Percentiles rank a stretch among this genome's conserved stretches.
phyloP scores from a whole-genome alignment of 2,888 invertebrate genomes.

The Pristionchus maxplancki region DNA sequence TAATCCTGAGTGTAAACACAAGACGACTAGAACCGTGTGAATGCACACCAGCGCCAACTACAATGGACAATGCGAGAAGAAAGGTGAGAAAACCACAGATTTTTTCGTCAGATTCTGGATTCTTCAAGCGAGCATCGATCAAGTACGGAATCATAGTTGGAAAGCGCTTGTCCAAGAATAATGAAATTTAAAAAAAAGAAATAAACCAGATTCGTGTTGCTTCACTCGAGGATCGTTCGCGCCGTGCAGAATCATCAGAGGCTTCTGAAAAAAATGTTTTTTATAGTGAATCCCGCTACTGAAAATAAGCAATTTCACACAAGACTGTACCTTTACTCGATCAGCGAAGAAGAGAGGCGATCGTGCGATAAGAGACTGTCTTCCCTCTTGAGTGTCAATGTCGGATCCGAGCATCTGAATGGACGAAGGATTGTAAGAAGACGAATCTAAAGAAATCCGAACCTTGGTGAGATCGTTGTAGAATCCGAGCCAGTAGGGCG shows the following conservation, averaged over 20 bases:
- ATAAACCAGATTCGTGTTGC: slow-evolving; percentile 71
- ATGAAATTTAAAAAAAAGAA: not conserved
- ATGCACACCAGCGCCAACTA: not conserved
- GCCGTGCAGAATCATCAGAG: slow-evolving; percentile 76
- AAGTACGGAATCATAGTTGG: not conserved
- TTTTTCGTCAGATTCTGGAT: not conserved
- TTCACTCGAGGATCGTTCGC: slow-evolving; percentile 76
- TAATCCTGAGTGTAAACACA: not conserved
- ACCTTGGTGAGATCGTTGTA: slow-evolving; percentile 74
- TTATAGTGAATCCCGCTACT: too few species aligned
- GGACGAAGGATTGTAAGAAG: not conserved
- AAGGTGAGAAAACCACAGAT: not conserved
- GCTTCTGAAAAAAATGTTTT: slow-evolving; percentile 56
- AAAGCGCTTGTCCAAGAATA: too few species aligned
- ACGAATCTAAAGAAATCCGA: not conserved
- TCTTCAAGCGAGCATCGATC: not conserved
- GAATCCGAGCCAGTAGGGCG: slow-evolving; percentile 77
- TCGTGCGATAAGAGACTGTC: slow-evolving; percentile 71
- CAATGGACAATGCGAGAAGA: slow-evolving; percentile 19
- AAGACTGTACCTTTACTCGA: slow-evolving; percentile 60
- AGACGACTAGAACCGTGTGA: not conserved
- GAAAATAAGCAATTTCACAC: not conserved
- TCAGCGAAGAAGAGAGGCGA: slow-evolving; percentile 76
- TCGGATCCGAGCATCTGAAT: slow-evolving; percentile 68
- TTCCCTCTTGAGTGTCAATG: slow-evolving; percentile 67